These are phyloP conservation scores for Saccostrea glomerata DNA, from an alignment of 1,140 invertebrate genomes.

Conservation along the genomic window DNA sequence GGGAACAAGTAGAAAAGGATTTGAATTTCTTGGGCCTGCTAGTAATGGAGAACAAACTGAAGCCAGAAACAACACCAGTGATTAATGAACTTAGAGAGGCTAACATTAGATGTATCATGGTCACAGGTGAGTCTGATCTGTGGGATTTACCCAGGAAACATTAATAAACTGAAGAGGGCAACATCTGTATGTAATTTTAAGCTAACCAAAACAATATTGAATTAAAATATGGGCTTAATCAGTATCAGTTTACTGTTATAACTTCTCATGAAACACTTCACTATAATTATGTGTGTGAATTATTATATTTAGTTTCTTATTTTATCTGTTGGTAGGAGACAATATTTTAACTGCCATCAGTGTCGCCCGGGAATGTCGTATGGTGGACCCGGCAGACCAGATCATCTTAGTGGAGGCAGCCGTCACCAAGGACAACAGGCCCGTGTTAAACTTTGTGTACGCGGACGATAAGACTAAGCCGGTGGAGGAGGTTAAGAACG, in stretches of 20 bases:
- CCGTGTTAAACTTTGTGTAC: constrained; percentile 68
- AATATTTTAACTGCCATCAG: constrained; percentile 98
- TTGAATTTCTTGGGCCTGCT: constrained; percentile 93
- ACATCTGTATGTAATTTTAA: too few relatives aligned
- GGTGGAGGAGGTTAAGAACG: constrained; percentile 50
- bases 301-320: neutral
- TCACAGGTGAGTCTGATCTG: constrained; percentile 86
- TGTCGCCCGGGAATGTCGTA: constrained; percentile 96
- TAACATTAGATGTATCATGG: constrained; percentile 94
- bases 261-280: neutral
- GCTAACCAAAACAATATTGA: too few relatives aligned
- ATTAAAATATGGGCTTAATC: too few relatives aligned
- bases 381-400: constrained; percentile 87
- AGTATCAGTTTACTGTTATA: neutral
- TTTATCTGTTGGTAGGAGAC: constrained; percentile 81
- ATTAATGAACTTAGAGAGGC: constrained; percentile 90
- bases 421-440: constrained; percentile 16
- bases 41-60: constrained; percentile 94
- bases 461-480: constrained; percentile 61
- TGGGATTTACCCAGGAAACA: too few relatives aligned
- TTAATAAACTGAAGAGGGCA: too few relatives aligned
- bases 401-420: constrained; percentile 85
- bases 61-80: constrained; percentile 89
- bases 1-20: constrained; percentile 85
- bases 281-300: neutral